Percentiles rank a stretch among this genome's conserved stretches.
Conservation (phyloP, 2,888 invertebrate genomes). For the Choreutis nemorana region DNA sequence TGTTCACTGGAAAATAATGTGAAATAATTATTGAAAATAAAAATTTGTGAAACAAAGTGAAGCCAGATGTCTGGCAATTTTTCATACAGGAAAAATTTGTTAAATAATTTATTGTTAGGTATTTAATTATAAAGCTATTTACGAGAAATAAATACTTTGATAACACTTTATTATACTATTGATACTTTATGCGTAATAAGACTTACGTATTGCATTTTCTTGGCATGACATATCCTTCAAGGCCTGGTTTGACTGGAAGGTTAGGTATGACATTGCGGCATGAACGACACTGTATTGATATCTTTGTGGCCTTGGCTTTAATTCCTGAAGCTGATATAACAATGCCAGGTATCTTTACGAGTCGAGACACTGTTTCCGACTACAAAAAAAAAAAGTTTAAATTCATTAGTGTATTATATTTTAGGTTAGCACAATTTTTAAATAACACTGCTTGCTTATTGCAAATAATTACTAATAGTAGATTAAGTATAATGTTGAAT, state of each 20-base stretch:
- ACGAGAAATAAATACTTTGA: no score
- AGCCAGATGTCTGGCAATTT: no score
- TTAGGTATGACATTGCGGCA: slow-evolving; percentile 91
- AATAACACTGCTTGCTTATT: no score
- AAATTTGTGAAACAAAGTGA: background rate
- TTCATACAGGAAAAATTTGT: slow-evolving; percentile 2
- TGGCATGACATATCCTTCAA: slow-evolving; percentile 96
- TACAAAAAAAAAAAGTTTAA: slow-evolving; percentile 55
- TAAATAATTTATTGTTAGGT: no score
- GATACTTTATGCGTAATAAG: background rate
- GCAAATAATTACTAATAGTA: no score
- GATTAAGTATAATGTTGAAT: no score
- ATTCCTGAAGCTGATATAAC: slow-evolving; percentile 94
- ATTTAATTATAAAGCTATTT: no score
- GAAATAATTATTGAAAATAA: no score
- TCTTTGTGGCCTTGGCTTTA: slow-evolving; percentile 93
- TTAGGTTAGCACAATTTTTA: no score
- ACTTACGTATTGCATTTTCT: slow-evolving; percentile 92
- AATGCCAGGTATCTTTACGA: slow-evolving; percentile 96
- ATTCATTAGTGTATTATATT: no score
- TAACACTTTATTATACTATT: background rate
- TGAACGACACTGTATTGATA: slow-evolving; percentile 94
- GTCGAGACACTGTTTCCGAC: slow-evolving; percentile 91
- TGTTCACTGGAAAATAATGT: slow-evolving; percentile 88
- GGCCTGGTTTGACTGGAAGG: slow-evolving; percentile 89